These are phyloP conservation scores for Podarcis lilfordi DNA, from an alignment of 2,797 vertebrate genomes.

Conservation along the genomic window DNA sequence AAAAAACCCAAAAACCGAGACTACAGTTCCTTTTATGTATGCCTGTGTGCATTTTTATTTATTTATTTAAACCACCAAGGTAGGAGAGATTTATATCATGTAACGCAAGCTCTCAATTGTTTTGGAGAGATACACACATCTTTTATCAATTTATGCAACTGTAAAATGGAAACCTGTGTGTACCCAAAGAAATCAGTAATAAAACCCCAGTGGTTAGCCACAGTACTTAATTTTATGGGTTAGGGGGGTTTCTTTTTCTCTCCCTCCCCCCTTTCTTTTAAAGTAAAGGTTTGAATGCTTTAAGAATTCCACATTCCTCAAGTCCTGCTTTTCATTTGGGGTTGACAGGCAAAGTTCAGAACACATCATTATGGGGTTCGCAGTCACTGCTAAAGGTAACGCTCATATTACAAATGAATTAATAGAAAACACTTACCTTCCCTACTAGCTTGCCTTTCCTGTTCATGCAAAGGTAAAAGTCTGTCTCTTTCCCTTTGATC, in stretches of 20 bases:
- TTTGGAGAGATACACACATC: neutral
- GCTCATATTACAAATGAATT: slow-evolving; percentile 50
- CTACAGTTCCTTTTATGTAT: neutral
- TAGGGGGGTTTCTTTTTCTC: neutral
- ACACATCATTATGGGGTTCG: slow-evolving; percentile 46
- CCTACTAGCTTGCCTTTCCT: slow-evolving; percentile 88
- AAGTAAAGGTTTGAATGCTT: neutral
- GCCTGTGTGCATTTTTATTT: neutral
- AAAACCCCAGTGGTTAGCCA: slow-evolving; percentile 6
- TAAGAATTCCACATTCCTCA: slow-evolving; percentile 14
- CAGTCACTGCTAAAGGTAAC: slow-evolving; percentile 54
- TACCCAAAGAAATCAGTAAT: neutral
- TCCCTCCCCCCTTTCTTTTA: neutral
- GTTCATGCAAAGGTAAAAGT: slow-evolving; percentile 92
- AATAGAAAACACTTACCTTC: slow-evolving; percentile 82
- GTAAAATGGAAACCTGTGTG: neutral
- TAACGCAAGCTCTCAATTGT: neutral
- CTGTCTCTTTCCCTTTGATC: slow-evolving; percentile 90
- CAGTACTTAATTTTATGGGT: neutral
- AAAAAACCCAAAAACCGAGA: accelerated
- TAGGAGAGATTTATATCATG: neutral
- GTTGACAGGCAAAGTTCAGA: slow-evolving; percentile 38
- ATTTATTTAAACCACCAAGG: neutral
- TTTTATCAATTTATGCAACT: neutral
- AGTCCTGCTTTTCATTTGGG: slow-evolving; percentile 48